Percentiles rank a stretch among this genome's conserved stretches.
Evolutionary conservation across 92 coral and sea anemone genomes (phyloP).

Genomic region (Actinostola sp.): DNA sequence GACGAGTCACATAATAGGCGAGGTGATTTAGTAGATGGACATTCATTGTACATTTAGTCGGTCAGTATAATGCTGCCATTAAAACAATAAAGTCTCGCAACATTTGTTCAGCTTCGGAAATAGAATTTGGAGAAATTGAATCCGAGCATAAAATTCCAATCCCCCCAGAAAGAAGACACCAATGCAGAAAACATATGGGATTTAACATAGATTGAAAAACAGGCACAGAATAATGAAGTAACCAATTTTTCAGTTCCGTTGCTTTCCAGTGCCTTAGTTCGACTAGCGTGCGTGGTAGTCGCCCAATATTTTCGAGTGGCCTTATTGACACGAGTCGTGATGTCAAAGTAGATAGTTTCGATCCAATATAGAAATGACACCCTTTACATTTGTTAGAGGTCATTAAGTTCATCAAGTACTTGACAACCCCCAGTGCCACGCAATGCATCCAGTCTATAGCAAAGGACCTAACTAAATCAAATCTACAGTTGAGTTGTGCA

Average conservation of each 20-base stretch:
- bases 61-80: constrained; percentile 35
- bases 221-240: constrained; percentile 31
- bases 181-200: constrained; percentile 24
- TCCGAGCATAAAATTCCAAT: background rate
- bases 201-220: constrained; percentile 1
- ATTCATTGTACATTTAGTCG: constrained; percentile 41
- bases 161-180: constrained; percentile 26
- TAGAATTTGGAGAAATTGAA: background rate
- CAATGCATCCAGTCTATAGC: constrained; percentile 69
- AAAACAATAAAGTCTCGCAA: constrained; percentile 42
- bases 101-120: constrained; percentile 20
- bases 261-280: constrained; percentile 41
- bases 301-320: constrained; percentile 51
- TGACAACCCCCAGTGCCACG: constrained; percentile 55
- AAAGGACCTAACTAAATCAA: constrained; percentile 51
- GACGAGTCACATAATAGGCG: constrained; percentile 15
- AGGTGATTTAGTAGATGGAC: constrained; percentile 24
- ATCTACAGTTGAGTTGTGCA: constrained; percentile 28
- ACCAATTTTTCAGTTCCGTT: constrained; percentile 41
- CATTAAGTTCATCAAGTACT: constrained; percentile 42
- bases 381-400: constrained; percentile 26
- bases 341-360: constrained; percentile 22
- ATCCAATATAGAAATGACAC: constrained; percentile 24
- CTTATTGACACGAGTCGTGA: constrained; percentile 40
- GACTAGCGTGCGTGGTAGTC: constrained; percentile 34